Conservation (phyloP, 2,797 vertebrate species). For the Avahi laniger region DNA sequence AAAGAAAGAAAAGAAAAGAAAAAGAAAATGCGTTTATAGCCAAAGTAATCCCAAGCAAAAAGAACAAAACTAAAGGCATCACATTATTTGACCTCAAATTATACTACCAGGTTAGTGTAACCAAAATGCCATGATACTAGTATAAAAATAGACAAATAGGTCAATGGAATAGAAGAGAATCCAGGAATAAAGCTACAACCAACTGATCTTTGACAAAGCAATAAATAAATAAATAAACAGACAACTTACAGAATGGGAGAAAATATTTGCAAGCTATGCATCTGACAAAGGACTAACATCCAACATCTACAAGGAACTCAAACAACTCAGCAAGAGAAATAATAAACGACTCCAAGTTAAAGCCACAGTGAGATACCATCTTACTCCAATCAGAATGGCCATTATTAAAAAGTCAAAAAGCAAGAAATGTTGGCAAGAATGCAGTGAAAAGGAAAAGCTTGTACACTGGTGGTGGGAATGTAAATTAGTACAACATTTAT, state of each 20-base stretch:
- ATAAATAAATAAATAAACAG: background rate
- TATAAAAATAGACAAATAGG: background rate
- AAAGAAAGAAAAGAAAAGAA: too few species aligned
- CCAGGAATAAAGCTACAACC: background rate
- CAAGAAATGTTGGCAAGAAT: background rate
- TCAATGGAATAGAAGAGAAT: background rate
- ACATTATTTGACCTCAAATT: background rate
- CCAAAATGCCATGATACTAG: background rate
- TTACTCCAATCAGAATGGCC: background rate
- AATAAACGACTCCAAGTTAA: background rate
- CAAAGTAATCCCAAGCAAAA: background rate
- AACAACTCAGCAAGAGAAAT: background rate
- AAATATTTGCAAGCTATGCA: background rate
- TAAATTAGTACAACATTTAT: background rate
- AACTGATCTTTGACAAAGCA: background rate
- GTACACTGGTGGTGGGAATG: background rate
- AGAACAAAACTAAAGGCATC: background rate
- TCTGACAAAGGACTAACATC: background rate
- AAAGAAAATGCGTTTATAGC: background rate
- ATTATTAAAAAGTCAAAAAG: background rate
- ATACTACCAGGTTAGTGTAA: background rate
- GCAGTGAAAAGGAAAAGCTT: background rate
- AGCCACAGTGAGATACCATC: background rate
- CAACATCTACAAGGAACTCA: background rate
- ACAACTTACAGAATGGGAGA: background rate